phyloP scores from a whole-genome alignment of 2,797 vertebrate species.

The Potorous gilbertii region DNA sequence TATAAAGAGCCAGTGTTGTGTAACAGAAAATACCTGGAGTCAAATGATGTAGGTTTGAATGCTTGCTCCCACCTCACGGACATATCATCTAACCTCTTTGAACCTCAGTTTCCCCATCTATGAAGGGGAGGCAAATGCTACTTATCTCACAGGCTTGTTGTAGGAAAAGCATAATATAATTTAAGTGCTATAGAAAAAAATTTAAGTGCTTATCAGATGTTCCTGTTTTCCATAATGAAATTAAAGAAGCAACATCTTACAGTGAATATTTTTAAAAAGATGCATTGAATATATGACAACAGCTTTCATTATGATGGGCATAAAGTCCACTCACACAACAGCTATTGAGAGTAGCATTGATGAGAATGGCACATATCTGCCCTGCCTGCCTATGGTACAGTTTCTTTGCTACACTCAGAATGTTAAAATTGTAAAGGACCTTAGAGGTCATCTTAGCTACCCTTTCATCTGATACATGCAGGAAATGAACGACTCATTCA shows the following conservation, averaged over 20 bases:
- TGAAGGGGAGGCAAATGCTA: background rate
- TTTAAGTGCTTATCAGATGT: background rate
- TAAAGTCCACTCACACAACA: background rate
- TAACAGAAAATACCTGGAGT: background rate
- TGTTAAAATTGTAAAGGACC: background rate
- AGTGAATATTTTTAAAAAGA: background rate
- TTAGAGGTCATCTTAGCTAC: background rate
- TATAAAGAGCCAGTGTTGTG: background rate
- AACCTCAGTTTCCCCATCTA: background rate
- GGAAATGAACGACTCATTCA: background rate
- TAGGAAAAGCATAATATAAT: background rate
- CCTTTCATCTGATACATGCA: background rate
- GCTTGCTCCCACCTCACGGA: background rate
- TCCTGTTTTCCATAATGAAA: background rate
- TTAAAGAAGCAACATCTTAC: background rate
- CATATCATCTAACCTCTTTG: background rate
- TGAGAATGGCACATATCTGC: background rate
- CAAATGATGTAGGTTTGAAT: background rate
- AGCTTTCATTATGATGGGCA: background rate
- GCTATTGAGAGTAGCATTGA: background rate
- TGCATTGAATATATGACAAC: background rate
- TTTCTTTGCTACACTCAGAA: background rate
- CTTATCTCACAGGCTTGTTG: background rate
- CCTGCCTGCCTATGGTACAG: background rate
- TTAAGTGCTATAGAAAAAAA: background rate